Base-by-base conservation (phyloP, 2,113 vertebrate species). In the Malurus alboscapulatus region DNA sequence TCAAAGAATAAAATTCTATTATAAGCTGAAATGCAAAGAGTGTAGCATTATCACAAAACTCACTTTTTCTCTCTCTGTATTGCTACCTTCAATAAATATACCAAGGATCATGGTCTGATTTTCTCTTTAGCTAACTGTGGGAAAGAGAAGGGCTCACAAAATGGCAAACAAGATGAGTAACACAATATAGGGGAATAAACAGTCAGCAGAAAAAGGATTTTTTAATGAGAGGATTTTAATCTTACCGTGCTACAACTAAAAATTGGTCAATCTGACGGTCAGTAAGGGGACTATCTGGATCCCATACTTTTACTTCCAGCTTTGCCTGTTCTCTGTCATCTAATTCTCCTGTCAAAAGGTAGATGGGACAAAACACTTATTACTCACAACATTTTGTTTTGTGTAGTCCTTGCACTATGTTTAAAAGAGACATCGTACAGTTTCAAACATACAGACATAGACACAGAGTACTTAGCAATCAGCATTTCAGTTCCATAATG, bases 261-360 rank as follows among this genome's bases (percentile, higher is more conserved):
- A 99, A 99, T 96, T 99, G 99, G 98, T 99, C 99, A 97, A 99
- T 99, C 97, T 99, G 99, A 97, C 99, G 99, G 97, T 98, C 99
- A 81, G 98, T 99, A 94, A 99, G 98, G 45, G 99, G 99, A 94
- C 99, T 99, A 97, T 99, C 98, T 95, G 99, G 99, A 97, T 99
- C 98, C 99, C 99, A 99, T 88, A 99, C 98, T 97, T 99, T 99
- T 95, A 99, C 98, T 97, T 99, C 99, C 97, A 99, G 96, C 96
- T 99, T 99, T 92, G 98, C 97, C 97, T 99, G 99, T 97, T 99
- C 99, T 97, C 99, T 97, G 96, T 99, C 98, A 95, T 99, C 99
- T 95, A 98, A 96, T 97, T 99, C 98, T 94, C 98, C 99, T 99
- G 98, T 95, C 95, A 96, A 94, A 95, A 96, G 93, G 88, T 76